Percentiles rank a stretch among this genome's conserved stretches.
These are phyloP conservation scores for Galemys pyrenaicus DNA, from an alignment of 2,113 vertebrate species.

Conservation along the genomic window DNA sequence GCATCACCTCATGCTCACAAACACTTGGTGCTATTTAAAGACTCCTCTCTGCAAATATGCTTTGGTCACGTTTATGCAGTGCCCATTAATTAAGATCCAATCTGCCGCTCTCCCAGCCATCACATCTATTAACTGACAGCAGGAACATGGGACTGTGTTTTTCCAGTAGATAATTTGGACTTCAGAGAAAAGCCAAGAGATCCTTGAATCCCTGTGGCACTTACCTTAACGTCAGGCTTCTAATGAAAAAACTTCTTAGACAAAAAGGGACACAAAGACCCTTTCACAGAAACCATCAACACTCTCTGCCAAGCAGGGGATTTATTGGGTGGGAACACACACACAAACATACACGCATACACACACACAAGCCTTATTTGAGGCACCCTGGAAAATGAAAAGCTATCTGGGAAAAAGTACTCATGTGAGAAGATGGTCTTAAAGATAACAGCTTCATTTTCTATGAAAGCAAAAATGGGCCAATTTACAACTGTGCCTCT, in stretches of 20 bases:
- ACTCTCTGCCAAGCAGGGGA: slow-evolving; percentile 73
- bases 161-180: slow-evolving; percentile 70
- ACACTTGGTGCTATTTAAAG: slow-evolving; percentile 82
- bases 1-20: slow-evolving; percentile 68
- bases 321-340: slow-evolving; percentile 76
- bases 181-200: slow-evolving; percentile 72
- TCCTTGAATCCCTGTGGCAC: slow-evolving; percentile 60
- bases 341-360: background rate
- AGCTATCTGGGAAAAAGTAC: slow-evolving; percentile 74
- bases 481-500: slow-evolving; percentile 28
- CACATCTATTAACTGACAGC: slow-evolving; percentile 70
- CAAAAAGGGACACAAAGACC: slow-evolving; percentile 77
- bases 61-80: slow-evolving; percentile 75
- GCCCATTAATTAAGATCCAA: slow-evolving; percentile 78
- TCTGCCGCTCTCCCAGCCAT: slow-evolving; percentile 78
- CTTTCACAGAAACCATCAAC: slow-evolving; percentile 76
- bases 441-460: slow-evolving; percentile 69
- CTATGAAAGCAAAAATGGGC: slow-evolving; percentile 21
- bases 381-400: slow-evolving; percentile 79
- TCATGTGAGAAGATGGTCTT: slow-evolving; percentile 77
- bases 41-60: slow-evolving; percentile 62
- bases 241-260: slow-evolving; percentile 65
- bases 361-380: slow-evolving; percentile 62
- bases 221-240: slow-evolving; percentile 71
- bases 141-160: slow-evolving; percentile 61